phyloP scores from a whole-genome alignment of 2,888 invertebrate species.

The Caenorhabditis drosophilae region DNA sequence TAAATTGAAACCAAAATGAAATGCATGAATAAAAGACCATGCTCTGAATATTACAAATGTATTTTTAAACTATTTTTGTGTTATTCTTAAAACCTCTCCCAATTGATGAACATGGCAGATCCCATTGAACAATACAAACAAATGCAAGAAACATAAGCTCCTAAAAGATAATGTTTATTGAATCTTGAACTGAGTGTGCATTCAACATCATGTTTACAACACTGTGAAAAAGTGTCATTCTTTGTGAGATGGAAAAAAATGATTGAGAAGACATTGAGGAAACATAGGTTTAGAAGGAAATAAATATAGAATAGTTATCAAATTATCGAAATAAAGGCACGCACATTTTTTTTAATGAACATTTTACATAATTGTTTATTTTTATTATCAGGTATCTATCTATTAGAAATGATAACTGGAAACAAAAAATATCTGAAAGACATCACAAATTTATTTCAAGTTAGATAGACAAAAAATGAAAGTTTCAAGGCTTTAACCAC shows the following conservation, averaged over 20 bases:
- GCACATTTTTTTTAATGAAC: neutral
- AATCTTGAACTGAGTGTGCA: too few species aligned
- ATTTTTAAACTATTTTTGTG: neutral
- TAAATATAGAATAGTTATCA: neutral
- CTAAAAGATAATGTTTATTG: slow-evolving; percentile 39
- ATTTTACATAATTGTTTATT: too few species aligned
- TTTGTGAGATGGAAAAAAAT: neutral
- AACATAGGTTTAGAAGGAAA: neutral
- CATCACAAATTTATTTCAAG: too few species aligned
- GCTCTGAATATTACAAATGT: slow-evolving; percentile 29
- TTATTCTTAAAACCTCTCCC: slow-evolving; percentile 56
- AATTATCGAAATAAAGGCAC: neutral
- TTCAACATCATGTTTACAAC: too few species aligned
- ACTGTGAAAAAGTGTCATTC: too few species aligned
- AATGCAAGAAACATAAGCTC: slow-evolving; percentile 69
- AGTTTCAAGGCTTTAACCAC: too few species aligned
- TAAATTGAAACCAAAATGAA: slow-evolving; percentile 69
- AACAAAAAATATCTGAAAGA: too few species aligned
- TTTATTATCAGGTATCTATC: too few species aligned
- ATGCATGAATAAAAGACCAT: slow-evolving; percentile 69
- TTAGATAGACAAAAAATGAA: too few species aligned
- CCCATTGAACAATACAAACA: slow-evolving; percentile 69
- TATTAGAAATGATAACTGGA: too few species aligned
- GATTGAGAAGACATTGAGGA: too few species aligned
- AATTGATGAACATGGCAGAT: slow-evolving; percentile 68